Evolutionary conservation across 2,113 vertebrate genomes (phyloP), one percentile per base, ranked within the genome.

Genomic region (Gopherus flavomarginatus): DNA sequence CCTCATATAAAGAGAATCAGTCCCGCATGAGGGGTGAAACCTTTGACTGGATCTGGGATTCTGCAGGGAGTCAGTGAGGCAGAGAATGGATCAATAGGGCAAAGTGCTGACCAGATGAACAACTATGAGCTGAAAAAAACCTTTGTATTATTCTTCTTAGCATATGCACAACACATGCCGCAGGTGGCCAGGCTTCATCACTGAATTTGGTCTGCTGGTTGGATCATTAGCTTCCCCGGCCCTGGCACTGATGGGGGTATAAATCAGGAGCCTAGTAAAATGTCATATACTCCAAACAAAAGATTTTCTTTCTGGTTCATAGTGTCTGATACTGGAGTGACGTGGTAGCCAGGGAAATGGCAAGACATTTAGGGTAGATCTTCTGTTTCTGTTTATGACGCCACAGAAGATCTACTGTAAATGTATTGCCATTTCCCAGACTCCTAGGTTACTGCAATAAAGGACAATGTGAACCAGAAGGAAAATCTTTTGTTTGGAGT

Each of bases 381-480:
- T 79, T 59, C 6, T 81, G 21, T 21, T 26, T 1, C 56, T 47
- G 26, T 3, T 22, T 21, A 6, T 1, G 69, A n/a, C 1, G 52
- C 14, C 0, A 0, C 35, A 21, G 6, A 59, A 79, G 0, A 12
- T 4, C 2, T 62, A 35, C 1, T 0, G 0, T 42, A 56, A 29
- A 69, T 50, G 57, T 7, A 21, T 49, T 72, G 16, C 26, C 1
- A 0, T 44, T 54, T 69, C 53, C 77, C 50, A 54, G 0, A 0
- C 85, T 81, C 69, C 4, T 22, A 38, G 56, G 52, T 2, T 22
- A 2, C 11, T 44, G 65, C 1, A 1, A 3, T 31, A 12, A 69
- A 7, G 5, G 26, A 1, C 57, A 31, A 59, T 2, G 11, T 0
- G 59, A 53, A 16, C 31, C 86, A 17, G 65, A 35, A 88, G n/a